Base-by-base conservation (phyloP, 2,888 invertebrate genomes). In the Dysmachus trigonus region DNA sequence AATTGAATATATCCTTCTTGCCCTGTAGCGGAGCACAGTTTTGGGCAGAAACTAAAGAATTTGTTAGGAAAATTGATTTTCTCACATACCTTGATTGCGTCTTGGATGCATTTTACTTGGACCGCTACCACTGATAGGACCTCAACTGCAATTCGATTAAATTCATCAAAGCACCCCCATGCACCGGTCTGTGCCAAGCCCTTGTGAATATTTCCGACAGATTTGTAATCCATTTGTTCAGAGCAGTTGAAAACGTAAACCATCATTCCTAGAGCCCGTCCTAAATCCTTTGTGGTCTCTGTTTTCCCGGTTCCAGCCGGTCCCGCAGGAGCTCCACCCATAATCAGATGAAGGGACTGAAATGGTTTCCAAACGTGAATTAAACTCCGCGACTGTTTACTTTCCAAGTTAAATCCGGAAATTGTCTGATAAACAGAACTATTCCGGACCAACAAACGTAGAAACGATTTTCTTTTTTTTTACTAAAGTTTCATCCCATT, bases 181-280 rank as follows among this genome's bases (percentile, higher is more conserved):
- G 98, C 97, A 0, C 98, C 98, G 0, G 91, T 91, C 82, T 91
- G 91, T 7, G 91, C 89, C n/a, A 91, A 88, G 90, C 94, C 98
- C 93, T 98, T 98, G 92, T 98, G 98, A 92, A 98, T 98, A 91
- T 97, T 97, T 33, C 97, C 98, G 89, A 97, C 96, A 1, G 98
- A 98, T 92, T 97, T 97, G 92, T 98, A 98, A 92, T 98, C 98
- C 98, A 98, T 98, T 93, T 98, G 98, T 91, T 98, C 98, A 0
- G 98, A 98, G 91, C 98, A 98, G 92, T 98, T 98, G 92, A 98
- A 98, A n/a, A 98, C 98, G 90, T 98, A 98, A 6, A 98, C 98
- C 98, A 98, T 98, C 90, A 98, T 96, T 62, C 98, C 98, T 2
- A 98, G 93, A 13, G 98, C 98, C 90, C 97, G 94, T 1, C 98